Evolutionary conservation across 92 coral and sea anemone species (phyloP), one percentile per base, ranked within the genome.

Genomic region (Epizoanthus illoricatus): DNA sequence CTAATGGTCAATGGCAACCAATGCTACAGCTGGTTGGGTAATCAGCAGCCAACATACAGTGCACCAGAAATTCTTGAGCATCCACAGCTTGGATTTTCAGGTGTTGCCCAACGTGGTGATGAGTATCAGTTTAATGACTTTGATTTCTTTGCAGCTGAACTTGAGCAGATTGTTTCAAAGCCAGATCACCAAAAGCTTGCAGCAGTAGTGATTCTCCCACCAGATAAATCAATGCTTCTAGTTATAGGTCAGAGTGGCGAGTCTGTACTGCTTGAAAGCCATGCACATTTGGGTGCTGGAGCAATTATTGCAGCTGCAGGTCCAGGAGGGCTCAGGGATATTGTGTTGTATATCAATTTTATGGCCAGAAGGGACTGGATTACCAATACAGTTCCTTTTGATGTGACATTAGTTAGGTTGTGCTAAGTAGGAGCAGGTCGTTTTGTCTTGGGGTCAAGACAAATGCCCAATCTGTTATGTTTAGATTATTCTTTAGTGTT

Each of bases 331-430:
- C 62, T 86, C 9, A 65, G 59, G 6, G 52, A 73, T 5, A 86
- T 80, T 81, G 76, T 62, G 24, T 71, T 33, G 1, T 86, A 80
- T 28, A 86, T 86, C 43, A 69, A 86, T 10, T 56, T 61, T 1
- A 81, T 86, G 86, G 83, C 81, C 45, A 67, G 60, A 62, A 69
- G 89, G 70, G 89, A 86, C 39, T 79, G 88, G 88, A 57, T 20
- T n/a, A 16, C 45, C 16, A 61, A 66, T 57, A 65, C 83, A 47
- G 60, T 60, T 33, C 76, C 86, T 19, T 86, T 74, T 86, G 89
- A 86, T 69, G 86, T 81, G 11, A 40, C 89, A 28, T 28, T 28
- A 28, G 36, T 28, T 28, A 28, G 36, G 36, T 28, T 28, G 36
- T 28, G 36, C 36, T 0, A 0, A 28, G 36, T 28, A 28, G 36